Evolutionary conservation across 2,113 vertebrate species (phyloP).

Genomic region (Mionectes macconnelli): DNA sequence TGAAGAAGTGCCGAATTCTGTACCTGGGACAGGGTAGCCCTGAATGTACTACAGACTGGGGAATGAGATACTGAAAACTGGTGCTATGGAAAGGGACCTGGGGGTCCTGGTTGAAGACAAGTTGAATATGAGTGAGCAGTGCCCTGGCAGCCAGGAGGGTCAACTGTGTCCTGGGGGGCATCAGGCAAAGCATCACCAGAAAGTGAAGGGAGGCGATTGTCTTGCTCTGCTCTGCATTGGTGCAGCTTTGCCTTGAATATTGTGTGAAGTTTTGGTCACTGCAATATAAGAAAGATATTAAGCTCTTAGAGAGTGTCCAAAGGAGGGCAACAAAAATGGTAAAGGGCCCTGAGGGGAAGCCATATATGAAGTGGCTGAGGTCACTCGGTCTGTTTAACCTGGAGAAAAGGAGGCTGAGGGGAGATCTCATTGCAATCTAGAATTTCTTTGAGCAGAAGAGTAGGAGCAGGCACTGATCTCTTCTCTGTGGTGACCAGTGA

Average conservation of each 20-base stretch:
- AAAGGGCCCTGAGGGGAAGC: background rate
- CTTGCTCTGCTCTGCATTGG: fast-evolving
- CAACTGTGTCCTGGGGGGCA: fast-evolving
- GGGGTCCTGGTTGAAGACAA: fast-evolving
- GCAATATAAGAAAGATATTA: background rate
- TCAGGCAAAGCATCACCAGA: fast-evolving
- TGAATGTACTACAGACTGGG: no score
- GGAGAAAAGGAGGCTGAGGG: background rate
- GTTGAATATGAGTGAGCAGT: background rate
- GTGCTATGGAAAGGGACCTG: fast-evolving
- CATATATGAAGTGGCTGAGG: fast-evolving
- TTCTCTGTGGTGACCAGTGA: background rate
- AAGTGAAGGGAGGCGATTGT: fast-evolving
- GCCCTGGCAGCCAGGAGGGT: background rate
- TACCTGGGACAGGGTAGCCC: background rate
- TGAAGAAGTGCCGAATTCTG: background rate
- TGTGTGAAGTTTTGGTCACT: background rate
- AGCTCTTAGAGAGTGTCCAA: background rate
- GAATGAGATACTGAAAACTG: background rate
- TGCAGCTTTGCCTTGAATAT: fast-evolving
- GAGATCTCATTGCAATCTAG: background rate
- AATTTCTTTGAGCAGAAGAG: background rate
- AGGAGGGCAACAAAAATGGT: background rate
- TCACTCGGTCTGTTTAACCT: background rate
- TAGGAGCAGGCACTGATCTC: background rate